Conservation (phyloP, 2,113 vertebrate species). For the Oreochromis tanganicae region DNA sequence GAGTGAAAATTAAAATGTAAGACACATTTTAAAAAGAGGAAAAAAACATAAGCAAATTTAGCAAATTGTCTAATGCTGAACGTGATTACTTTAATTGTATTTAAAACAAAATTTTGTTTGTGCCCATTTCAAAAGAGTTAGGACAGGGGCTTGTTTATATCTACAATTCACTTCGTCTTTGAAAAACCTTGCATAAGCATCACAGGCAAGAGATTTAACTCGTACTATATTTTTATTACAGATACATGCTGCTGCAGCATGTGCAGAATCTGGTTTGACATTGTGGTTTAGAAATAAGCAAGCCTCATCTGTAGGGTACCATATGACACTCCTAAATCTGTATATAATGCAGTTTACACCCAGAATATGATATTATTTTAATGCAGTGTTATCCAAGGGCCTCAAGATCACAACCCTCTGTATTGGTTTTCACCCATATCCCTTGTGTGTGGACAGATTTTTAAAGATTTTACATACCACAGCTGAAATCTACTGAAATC, state of each 20-base stretch:
- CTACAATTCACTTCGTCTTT: not conserved
- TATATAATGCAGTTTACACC: not conserved
- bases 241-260: not conserved
- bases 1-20: not conserved
- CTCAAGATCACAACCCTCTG: not conserved
- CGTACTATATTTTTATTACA: not conserved
- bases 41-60: not conserved
- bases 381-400: not conserved
- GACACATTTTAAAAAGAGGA: not conserved
- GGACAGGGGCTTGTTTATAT: not conserved
- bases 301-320: not conserved
- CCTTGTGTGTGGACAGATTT: not conserved
- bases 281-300: not conserved
- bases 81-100: not conserved
- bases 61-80: not conserved
- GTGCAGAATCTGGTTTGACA: not conserved
- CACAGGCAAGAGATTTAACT: not conserved
- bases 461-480: not conserved
- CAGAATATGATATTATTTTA: not conserved
- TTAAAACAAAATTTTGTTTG: not conserved
- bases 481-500: not conserved
- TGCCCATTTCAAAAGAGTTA: not conserved
- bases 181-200: not conserved
- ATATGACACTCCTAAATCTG: not conserved
- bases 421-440: not conserved